Percentiles rank a stretch among this genome's conserved stretches.
Evolutionary conservation across 2,888 invertebrate species (phyloP).

Genomic region (Stenolophus ochropezus): DNA sequence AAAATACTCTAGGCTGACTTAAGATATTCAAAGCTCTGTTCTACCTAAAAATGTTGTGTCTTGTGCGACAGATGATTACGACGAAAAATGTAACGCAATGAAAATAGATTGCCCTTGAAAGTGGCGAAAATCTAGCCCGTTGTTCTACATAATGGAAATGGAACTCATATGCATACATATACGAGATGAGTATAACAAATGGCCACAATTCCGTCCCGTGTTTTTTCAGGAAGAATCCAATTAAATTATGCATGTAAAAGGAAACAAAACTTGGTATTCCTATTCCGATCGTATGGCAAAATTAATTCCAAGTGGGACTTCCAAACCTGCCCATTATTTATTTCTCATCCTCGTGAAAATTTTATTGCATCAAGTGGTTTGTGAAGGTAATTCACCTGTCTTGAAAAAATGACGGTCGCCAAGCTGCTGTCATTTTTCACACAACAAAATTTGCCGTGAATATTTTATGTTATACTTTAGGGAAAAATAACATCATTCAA

Average conservation of each 20-base stretch:
- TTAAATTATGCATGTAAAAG: not conserved
- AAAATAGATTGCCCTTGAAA: no score
- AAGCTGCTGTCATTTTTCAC: constrained; percentile 24
- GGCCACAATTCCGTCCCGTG: not conserved
- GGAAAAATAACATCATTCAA: constrained; percentile 45
- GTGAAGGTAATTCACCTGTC: constrained; percentile 23
- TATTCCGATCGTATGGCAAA: not conserved
- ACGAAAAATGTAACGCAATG: no score
- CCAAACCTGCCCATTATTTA: not conserved
- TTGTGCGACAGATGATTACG: no score
- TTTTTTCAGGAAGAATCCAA: not conserved
- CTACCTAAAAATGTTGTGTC: no score
- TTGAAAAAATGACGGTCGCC: constrained; percentile 15
- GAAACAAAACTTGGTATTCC: not conserved
- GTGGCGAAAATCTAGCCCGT: no score
- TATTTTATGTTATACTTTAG: constrained; percentile 33
- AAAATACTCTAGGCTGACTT: no score
- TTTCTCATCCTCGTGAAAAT: not conserved
- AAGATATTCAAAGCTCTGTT: no score
- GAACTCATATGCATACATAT: no score
- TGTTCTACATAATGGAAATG: no score
- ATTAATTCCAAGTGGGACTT: not conserved
- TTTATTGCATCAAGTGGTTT: not conserved
- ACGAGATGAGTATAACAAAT: no score
- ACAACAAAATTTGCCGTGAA: constrained; percentile 39